Base-by-base conservation (phyloP, 2,797 vertebrate species). In the Pelobates cultripes region DNA sequence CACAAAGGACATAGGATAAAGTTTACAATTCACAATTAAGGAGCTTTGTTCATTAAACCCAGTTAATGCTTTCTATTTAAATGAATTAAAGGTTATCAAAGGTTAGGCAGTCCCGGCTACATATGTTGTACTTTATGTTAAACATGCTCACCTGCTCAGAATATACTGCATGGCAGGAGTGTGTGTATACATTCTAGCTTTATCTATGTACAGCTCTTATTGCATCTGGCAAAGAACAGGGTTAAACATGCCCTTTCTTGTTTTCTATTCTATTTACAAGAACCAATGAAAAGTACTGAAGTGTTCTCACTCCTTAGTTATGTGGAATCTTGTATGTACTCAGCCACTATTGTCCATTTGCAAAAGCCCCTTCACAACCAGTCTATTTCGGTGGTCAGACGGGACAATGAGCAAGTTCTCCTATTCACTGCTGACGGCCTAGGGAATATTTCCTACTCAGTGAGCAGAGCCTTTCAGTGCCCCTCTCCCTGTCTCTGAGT, bases 291-390 rank as follows among this genome's bases (percentile, higher is more conserved):
- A 91, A 92, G 87, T 85, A 85, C 84, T 89, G 67, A 43, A 90
- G 86, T 91, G 88, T 90, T 92, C 92, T 92, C 91, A 87, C 86
- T 93, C 91, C 90, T 93, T 90, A 94, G 94, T 92, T 92, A 94
- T 93, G 94, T 92, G 91, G 93, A 93, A 94, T 94, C 93, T 92
- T 93, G 93, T 93, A 93, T 92, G 94, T 95, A 93, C 86, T 95
- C 91, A 79, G 84, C 88, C 87, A 88, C 88, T 85, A 97, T 97
- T 97, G 96, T 97, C 96, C 94, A 91, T 94, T 95, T 95, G 95
- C 95, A 92, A 95, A 96, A 93, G 92, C 92, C 93, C 94, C 91
- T 95, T 95, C 94, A 92, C 88, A 95, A 91, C 92, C 91, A 92
- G 92, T 88, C 90, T 82, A 87, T 87, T 95, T 93, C 94, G 96